A percentile compares a stretch with the other conserved stretches of the same genome.
Conservation (phyloP, 2,113 vertebrate genomes). For the Xyrauchen texanus region DNA sequence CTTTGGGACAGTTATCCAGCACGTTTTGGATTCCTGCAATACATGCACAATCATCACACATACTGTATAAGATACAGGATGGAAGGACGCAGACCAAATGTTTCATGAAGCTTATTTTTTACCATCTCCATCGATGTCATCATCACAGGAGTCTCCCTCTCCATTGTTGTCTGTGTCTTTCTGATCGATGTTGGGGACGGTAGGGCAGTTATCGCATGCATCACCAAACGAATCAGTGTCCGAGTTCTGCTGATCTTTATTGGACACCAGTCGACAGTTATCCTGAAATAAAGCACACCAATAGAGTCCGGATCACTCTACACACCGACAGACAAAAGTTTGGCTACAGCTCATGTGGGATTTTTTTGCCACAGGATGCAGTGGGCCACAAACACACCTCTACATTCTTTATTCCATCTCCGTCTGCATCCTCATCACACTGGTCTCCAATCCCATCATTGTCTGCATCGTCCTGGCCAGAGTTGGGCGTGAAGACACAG, state of each 20-base stretch:
- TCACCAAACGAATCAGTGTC: slow-evolving; percentile 88
- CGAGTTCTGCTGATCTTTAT: slow-evolving; percentile 88
- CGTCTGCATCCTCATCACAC: slow-evolving; percentile 91
- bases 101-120: background rate
- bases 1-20: slow-evolving; percentile 86
- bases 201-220: slow-evolving; percentile 93
- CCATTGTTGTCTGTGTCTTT: slow-evolving; percentile 90
- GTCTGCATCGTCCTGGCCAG: slow-evolving; percentile 93
- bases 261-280: slow-evolving; percentile 85
- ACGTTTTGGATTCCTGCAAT: slow-evolving; percentile 83
- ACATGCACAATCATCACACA: slow-evolving; percentile 11
- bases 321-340: background rate
- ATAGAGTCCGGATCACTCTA: background rate
- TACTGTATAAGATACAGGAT: too few species aligned
- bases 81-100: background rate
- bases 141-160: slow-evolving; percentile 92
- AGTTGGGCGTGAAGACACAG: slow-evolving; percentile 89
- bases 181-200: slow-evolving; percentile 90
- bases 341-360: background rate
- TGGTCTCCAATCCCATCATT: slow-evolving; percentile 91
- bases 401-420: slow-evolving; percentile 92
- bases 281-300: slow-evolving; percentile 68
- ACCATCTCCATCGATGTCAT: slow-evolving; percentile 86
- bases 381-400: slow-evolving; percentile 70
- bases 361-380: background rate